phyloP scores from a whole-genome alignment of 2,113 vertebrate genomes.

The Ailurus styani region DNA sequence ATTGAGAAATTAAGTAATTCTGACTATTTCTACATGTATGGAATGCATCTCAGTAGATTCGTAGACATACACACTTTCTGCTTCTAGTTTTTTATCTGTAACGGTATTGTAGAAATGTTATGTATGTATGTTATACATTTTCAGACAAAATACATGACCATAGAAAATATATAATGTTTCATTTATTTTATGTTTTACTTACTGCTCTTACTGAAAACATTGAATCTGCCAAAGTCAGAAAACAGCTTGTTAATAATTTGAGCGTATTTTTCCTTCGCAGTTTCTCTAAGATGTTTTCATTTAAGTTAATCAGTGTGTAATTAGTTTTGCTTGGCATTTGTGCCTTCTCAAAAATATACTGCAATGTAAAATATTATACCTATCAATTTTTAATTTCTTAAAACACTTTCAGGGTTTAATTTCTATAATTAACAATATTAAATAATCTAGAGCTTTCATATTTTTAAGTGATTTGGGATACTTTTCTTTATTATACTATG shows the following conservation, averaged over 20 bases:
- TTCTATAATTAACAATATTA: neutral
- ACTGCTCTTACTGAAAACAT: neutral
- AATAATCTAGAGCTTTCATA: neutral
- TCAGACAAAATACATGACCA: neutral
- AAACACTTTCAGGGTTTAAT: neutral
- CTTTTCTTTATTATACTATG: neutral
- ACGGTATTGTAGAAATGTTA: neutral
- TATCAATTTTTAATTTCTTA: neutral
- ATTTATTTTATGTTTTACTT: neutral
- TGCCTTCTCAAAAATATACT: neutral
- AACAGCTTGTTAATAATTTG: neutral
- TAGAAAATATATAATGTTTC: neutral
- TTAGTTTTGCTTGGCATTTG: neutral
- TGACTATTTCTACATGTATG: neutral
- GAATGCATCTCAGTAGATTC: neutral
- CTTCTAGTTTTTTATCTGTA: neutral
- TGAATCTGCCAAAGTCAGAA: neutral
- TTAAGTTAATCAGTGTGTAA: neutral
- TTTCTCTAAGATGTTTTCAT: neutral
- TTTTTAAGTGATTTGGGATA: neutral
- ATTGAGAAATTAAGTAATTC: slow-evolving; percentile 11
- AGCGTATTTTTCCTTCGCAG: neutral
- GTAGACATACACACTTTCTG: neutral
- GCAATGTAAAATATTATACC: neutral
- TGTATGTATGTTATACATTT: neutral